Evolutionary conservation across 2,888 invertebrate genomes (phyloP), one percentile per base, ranked within the genome.

Genomic region (Apocheima hispidaria): DNA sequence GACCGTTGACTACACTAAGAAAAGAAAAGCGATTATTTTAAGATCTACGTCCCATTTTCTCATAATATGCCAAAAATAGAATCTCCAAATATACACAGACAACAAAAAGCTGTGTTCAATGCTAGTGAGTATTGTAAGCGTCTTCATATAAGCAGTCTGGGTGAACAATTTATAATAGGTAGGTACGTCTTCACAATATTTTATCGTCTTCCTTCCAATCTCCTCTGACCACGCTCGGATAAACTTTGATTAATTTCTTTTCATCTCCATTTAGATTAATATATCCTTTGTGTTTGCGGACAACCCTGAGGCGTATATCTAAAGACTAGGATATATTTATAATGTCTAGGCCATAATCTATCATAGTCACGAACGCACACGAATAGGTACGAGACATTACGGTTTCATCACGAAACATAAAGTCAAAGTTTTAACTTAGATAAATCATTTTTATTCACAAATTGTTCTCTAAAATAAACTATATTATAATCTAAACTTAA

Each of bases 201-300:
- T n/a, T n/a, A n/a, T 54, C 26, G 23, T 30, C 51, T 57, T 52
- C 51, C 40, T 61, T 58, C 60, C 63, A 68, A 68, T 69, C 66
- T 73, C 44, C 55, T 59, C 61, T 43, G 53, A 36, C 26, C 55
- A 74, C 68, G 78, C 71, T 70, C 65, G 65, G 53, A 52, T 77
- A 68, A 70, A 72, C 79, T 74, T 69, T 73, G 76, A 82, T 84
- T 80, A 79, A 70, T 77, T 74, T 77, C 76, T 60, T 81, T 80
- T 76, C 73, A 78, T 79, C 73, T 67, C 67, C 65, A 59, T 66
- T 59, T 63, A 67, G 70, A 75, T 77, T 77, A 73, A 74, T 63
- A 68, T 67, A 60, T 65, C 68, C 69, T 73, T 74, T 79, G 72
- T 71, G 41, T 51, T 16, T 51, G 60, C 30, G 46, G 10, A 4